These are phyloP conservation scores for Spondyliosoma cantharus DNA, from an alignment of 2,797 vertebrate species.

Conservation along the genomic window DNA sequence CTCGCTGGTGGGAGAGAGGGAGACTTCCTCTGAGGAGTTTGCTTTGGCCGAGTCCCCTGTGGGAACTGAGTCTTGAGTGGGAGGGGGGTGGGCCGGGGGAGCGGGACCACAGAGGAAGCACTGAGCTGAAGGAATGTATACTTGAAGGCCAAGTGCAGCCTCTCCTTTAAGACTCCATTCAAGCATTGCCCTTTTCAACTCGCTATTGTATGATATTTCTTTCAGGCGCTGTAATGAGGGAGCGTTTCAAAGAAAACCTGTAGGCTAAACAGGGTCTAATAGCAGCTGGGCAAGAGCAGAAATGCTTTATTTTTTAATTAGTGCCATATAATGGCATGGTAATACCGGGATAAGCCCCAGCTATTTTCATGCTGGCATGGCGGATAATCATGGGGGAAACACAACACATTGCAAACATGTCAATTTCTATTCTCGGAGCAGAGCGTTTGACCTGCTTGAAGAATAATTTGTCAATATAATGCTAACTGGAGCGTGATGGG, in stretches of 20 bases:
- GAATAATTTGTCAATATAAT: slow-evolving; percentile 54
- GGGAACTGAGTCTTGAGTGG: slow-evolving; percentile 84
- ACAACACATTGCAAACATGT: slow-evolving; percentile 62
- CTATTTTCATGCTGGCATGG: slow-evolving; percentile 63
- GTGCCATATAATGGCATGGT: slow-evolving; percentile 65
- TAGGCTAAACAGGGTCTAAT: slow-evolving; percentile 80
- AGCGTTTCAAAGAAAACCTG: slow-evolving; percentile 81
- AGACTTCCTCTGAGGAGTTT: slow-evolving; percentile 86
- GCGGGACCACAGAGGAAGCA: slow-evolving; percentile 86
- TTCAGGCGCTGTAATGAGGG: slow-evolving; percentile 81
- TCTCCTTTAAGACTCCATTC: slow-evolving; percentile 85
- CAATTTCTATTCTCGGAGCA: slow-evolving; percentile 57
- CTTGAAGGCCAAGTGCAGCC: slow-evolving; percentile 87
- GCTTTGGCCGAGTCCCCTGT: slow-evolving; percentile 84
- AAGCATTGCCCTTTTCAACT: slow-evolving; percentile 85
- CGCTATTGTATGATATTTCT: slow-evolving; percentile 84
- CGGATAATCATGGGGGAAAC: slow-evolving; percentile 61
- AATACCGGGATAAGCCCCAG: slow-evolving; percentile 64
- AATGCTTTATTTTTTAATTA: slow-evolving; percentile 82
- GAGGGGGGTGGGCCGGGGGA: slow-evolving; percentile 75
- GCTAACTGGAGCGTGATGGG: slow-evolving; percentile 60
- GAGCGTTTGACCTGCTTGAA: slow-evolving; percentile 52
- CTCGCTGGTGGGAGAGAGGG: slow-evolving; percentile 62
- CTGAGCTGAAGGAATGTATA: slow-evolving; percentile 86
- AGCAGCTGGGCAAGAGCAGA: slow-evolving; percentile 73